Conservation (phyloP, 2,113 vertebrate species). For the Aramus guarauna region DNA sequence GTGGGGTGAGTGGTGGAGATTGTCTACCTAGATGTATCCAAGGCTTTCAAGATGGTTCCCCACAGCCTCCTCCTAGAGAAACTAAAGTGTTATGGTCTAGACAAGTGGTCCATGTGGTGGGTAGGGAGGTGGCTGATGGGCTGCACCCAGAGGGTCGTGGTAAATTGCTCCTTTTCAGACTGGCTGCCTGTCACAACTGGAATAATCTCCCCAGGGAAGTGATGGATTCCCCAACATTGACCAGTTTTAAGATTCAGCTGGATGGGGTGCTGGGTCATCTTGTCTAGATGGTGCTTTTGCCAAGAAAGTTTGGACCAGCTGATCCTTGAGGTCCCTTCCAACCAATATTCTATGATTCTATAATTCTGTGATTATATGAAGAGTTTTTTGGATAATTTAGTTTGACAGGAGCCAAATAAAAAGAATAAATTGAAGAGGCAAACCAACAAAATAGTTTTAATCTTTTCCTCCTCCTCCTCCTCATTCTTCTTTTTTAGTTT, state of each 20-base stretch:
- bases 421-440: background rate
- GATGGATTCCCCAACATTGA: background rate
- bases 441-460: background rate
- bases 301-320: background rate
- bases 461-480: too few relatives aligned
- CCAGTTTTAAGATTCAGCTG: background rate
- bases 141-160: too few relatives aligned
- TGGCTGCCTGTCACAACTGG: too few relatives aligned
- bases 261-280: background rate
- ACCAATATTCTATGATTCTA: background rate
- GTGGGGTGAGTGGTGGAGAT: too few relatives aligned
- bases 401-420: background rate
- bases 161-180: too few relatives aligned
- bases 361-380: background rate
- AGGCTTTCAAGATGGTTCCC: too few relatives aligned
- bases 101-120: too few relatives aligned
- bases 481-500: background rate
- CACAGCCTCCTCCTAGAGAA: too few relatives aligned
- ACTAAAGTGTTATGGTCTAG: too few relatives aligned
- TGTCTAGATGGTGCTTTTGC: background rate
- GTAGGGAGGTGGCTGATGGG: too few relatives aligned
- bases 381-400: background rate
- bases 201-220: too few relatives aligned
- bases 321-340: background rate
- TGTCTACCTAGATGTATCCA: too few relatives aligned